Evolutionary conservation across 2,888 invertebrate genomes (phyloP).

Genomic region (Odontomyia ornata): DNA sequence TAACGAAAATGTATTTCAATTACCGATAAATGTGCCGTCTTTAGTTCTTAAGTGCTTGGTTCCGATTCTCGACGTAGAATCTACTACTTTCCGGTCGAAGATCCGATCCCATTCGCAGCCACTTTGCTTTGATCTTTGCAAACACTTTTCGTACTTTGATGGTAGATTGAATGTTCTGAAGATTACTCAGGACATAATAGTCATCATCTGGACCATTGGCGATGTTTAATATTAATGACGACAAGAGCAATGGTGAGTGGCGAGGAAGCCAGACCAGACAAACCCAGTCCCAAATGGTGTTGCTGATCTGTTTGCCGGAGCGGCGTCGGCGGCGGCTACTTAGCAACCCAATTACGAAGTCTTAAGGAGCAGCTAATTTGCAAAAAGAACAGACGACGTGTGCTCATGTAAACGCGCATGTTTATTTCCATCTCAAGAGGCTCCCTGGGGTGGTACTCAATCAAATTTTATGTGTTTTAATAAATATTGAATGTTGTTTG

Average conservation of each 20-base stretch:
- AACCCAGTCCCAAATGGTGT: neutral
- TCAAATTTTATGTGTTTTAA: constrained; percentile 36
- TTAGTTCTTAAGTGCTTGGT: constrained; percentile 18
- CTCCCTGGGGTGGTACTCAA: constrained; percentile 36
- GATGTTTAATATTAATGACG: neutral
- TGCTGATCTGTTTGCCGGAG: neutral
- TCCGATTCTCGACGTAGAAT: constrained; percentile 1
- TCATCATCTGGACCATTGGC: neutral
- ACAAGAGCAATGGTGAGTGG: neutral
- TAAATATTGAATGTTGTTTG: constrained; percentile 20
- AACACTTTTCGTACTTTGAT: neutral
- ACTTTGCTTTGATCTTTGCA: constrained; percentile 29
- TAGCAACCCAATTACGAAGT: constrained; percentile 42
- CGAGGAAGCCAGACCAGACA: neutral
- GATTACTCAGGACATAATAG: constrained; percentile 25
- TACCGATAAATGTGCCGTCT: too few species aligned
- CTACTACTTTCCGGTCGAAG: neutral
- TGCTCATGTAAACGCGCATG: constrained; percentile 41
- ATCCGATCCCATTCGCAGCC: constrained; percentile 4
- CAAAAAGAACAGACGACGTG: constrained; percentile 41
- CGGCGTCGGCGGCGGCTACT: constrained; percentile 31
- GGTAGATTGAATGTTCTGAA: constrained; percentile 3
- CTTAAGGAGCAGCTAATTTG: constrained; percentile 43
- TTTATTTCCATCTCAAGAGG: constrained; percentile 38
- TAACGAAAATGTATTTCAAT: too few species aligned